Evolutionary conservation across 2,113 vertebrate genomes (phyloP), one percentile per base, ranked within the genome.

Genomic region (Pelecanoides urinatrix): DNA sequence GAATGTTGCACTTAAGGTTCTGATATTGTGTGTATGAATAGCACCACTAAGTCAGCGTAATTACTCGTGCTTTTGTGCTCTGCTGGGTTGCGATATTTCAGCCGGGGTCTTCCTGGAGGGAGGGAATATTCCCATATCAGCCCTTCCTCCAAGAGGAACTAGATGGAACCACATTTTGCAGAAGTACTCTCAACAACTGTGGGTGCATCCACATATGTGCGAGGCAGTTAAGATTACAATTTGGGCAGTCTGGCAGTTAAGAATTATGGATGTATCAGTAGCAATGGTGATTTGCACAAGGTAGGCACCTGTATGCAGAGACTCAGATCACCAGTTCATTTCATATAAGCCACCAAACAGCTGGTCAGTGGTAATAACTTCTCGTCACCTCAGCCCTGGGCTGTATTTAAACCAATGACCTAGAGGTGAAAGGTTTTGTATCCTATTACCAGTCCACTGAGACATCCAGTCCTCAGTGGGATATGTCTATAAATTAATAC

Each of bases 401-500:
- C 87, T 82, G 59, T 38, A 2, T 86, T 91, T 90, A 79, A 94
- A 91, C 23, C 77, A 38, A 0, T 50, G 84, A 65, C 53, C 59
- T 34, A 38, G 53, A 70, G 77, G 81, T 83, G 59, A 74, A 86
- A 70, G 87, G 32, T 67, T 67, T 3, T 34, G 18, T 73, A 26
- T 88, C 58, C 73, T 53, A 3, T 47, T 91, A 84, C 58, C 67
- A 44, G 47, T 36, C 84, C 81, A 26, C 38, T 29, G 77, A 70
- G 77, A 71, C 53, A 59, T 34, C 87, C 58, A 74, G 50, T 47
- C 74, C 89, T 80, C 11, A 0, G 15, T 82, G 88, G 94, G 62
- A 19, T 42, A 18, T 26, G 42, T 76, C 96, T 83, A 40, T 91
- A 85, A 94, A 96, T 95, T 79, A 91, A 88, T 70, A 40, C 10